Base-by-base conservation (phyloP, 2,113 vertebrate genomes). In the Gambusia affinis region DNA sequence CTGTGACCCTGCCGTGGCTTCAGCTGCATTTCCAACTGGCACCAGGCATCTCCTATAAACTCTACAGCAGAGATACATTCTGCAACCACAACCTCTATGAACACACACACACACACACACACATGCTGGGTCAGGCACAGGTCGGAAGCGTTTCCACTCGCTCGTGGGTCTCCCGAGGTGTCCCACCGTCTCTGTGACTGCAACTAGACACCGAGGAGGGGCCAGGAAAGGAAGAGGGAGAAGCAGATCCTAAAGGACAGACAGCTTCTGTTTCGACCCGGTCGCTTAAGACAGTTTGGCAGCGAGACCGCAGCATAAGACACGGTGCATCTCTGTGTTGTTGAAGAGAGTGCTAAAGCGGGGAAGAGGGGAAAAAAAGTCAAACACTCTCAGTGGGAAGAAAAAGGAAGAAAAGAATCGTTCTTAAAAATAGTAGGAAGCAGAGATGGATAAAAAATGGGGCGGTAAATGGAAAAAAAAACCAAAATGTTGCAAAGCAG, bases 201-300 rank as follows among this genome's bases (percentile, higher is more conserved):
- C 84, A 91, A 91, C 73, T 72, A 74, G 89, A 91, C 84, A 87
- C 84, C 63, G 57, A 78, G 42, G 61, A 63, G 68, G 66, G 39
- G 8, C 31, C 4, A 31, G 30, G 29, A 37, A 19, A 66, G 15
- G 3, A 60, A 60, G 30, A 75, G 64, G 12, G 68, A 73, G 69
- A 22, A 67, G 68, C 60, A 70, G 1, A 60, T 63, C 64, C 74
- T 87, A 72, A 75, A 84, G 78, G 84, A 84, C 82, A 70, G 67
- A 78, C 73, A 29, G 69, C 70, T 85, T 87, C 89, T 92, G 88
- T 89, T 91, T 86, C 82, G 78, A 76, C 79, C 70, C 4, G 66
- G 35, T 37, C 10, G 10, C 35, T 82, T 73, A 88, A 89, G 70
- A 81, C 57, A 30, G 70, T 65, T 73, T 83, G 87, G 87, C 81